These are phyloP conservation scores for Campoplex capitator DNA, from an alignment of 2,888 invertebrate species.

Conservation along the genomic window DNA sequence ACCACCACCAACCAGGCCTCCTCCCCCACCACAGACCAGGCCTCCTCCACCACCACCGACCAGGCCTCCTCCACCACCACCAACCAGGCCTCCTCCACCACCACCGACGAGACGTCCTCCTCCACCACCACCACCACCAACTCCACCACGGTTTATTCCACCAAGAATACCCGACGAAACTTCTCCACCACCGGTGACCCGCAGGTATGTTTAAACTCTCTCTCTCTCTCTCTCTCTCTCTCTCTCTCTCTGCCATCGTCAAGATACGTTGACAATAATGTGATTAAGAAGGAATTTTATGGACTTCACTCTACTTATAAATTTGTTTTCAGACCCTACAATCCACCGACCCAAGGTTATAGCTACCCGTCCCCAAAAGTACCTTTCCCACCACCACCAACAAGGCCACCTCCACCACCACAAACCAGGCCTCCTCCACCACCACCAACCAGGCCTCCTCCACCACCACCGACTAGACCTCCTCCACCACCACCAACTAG, in stretches of 20 bases:
- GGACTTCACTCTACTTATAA: not conserved
- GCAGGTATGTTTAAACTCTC: not conserved
- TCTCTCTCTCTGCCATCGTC: not conserved
- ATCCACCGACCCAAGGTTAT: slow-evolving; percentile 35
- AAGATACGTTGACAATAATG: not conserved
- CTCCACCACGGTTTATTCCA: slow-evolving; percentile 38
- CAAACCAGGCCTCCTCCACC: too few species aligned
- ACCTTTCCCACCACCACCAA: slow-evolving; percentile 59
- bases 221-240: too few species aligned
- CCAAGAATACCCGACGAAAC: slow-evolving; percentile 17
- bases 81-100: too few species aligned
- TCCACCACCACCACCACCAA: slow-evolving; percentile 8
- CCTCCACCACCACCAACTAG: too few species aligned
- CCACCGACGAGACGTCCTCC: too few species aligned
- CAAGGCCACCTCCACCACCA: too few species aligned
- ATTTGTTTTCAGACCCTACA: not conserved
- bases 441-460: too few species aligned
- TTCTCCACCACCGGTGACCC: slow-evolving; percentile 40
- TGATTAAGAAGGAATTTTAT: not conserved
- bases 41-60: too few species aligned
- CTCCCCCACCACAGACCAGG: too few species aligned
- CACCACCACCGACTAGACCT: too few species aligned
- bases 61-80: too few species aligned
- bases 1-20: not conserved
- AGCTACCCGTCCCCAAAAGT: slow-evolving; percentile 72